phyloP scores from a whole-genome alignment of 2,797 vertebrate species.

The Setipinna tenuifilis region DNA sequence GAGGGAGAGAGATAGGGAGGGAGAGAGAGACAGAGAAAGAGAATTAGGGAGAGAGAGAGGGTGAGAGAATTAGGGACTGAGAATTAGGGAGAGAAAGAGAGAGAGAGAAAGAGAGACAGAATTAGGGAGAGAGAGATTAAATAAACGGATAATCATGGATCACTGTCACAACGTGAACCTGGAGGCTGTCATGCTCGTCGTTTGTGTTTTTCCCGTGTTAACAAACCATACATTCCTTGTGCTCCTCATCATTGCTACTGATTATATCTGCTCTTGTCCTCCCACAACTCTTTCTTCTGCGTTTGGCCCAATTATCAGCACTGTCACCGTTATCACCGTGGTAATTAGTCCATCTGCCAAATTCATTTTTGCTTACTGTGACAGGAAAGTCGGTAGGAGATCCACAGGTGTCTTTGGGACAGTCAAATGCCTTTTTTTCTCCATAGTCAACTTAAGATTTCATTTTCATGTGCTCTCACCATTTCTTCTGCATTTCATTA shows the following conservation, averaged over 20 bases:
- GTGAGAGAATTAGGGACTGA: background rate
- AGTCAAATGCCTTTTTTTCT: background rate
- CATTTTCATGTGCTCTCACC: background rate
- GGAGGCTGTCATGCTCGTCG: slow-evolving; percentile 10
- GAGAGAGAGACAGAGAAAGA: background rate
- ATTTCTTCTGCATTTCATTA: background rate
- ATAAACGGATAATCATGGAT: slow-evolving; percentile 12
- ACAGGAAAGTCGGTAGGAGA: background rate
- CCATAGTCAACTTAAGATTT: background rate
- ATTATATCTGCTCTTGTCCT: slow-evolving; percentile 24
- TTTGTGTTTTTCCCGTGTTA: slow-evolving; percentile 18
- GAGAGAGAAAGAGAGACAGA: background rate
- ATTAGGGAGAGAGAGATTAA: slow-evolving; percentile 1
- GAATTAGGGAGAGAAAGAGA: background rate
- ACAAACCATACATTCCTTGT: background rate
- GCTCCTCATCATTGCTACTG: slow-evolving; percentile 16
- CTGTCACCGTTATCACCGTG: slow-evolving; percentile 8
- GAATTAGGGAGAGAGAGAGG: background rate
- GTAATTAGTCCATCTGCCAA: slow-evolving; percentile 7
- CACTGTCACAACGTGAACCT: slow-evolving; percentile 13
- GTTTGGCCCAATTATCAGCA: background rate
- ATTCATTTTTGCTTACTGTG: slow-evolving; percentile 11
- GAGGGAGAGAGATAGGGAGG: background rate
- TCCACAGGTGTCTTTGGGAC: background rate
- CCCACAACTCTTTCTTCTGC: background rate